Conservation (phyloP, 2,888 invertebrate genomes). For the Lasioglossum malachurum region DNA sequence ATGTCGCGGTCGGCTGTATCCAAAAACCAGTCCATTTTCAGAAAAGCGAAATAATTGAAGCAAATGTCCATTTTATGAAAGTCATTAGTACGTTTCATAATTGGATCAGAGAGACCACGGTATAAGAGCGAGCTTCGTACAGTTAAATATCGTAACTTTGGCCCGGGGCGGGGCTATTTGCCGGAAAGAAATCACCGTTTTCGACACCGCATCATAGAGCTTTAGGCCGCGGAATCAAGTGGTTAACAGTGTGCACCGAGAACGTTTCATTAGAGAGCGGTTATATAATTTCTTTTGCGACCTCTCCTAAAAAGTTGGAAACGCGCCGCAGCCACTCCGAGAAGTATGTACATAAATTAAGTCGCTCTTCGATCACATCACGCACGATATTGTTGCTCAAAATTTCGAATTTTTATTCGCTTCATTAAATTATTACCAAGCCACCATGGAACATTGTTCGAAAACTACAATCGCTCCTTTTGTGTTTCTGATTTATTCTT, state of each 20-base stretch:
- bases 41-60: neutral
- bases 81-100: neutral
- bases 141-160: neutral
- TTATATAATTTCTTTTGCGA: neutral
- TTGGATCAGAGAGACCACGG: neutral
- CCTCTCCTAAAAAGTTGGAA: neutral
- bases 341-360: neutral
- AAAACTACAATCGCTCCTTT: neutral
- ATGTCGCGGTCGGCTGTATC: constrained; percentile 17
- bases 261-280: neutral
- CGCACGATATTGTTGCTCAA: neutral
- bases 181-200: neutral
- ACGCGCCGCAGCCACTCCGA: neutral
- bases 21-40: neutral
- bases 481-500: neutral
- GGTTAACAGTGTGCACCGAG: neutral
- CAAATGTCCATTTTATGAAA: neutral
- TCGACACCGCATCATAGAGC: neutral
- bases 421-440: neutral
- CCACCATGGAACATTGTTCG: neutral
- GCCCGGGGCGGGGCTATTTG: neutral
- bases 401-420: neutral
- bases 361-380: neutral
- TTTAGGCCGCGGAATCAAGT: neutral
- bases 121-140: neutral